These are phyloP conservation scores for Melipona quadrifasciata DNA, from an alignment of 1,140 invertebrate species.

Conservation along the genomic window DNA sequence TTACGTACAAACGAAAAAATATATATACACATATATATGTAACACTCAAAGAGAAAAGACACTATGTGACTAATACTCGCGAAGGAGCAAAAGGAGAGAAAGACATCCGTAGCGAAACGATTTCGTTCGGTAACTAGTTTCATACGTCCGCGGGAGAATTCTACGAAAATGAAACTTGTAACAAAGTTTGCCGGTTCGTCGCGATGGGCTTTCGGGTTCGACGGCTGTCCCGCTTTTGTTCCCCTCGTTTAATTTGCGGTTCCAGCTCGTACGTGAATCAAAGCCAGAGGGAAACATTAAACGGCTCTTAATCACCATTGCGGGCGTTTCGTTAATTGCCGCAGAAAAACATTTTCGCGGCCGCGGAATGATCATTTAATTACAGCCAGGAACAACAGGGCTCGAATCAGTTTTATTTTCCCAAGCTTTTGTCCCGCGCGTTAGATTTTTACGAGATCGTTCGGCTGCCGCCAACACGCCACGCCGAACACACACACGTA, in stretches of 20 bases:
- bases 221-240: background rate
- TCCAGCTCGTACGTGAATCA: background rate
- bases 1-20: no score
- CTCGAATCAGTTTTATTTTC: slow-evolving; percentile 1
- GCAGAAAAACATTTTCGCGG: slow-evolving; percentile 29
- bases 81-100: background rate
- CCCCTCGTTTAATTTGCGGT: slow-evolving; percentile 9
- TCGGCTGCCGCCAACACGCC: no score
- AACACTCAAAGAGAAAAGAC: no score
- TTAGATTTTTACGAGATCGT: background rate
- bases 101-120: background rate
- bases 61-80: background rate
- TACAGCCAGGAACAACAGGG: background rate
- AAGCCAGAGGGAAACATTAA: slow-evolving; percentile 13
- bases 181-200: background rate
- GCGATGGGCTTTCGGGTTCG: background rate
- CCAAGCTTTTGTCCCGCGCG: background rate
- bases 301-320: slow-evolving; percentile 35
- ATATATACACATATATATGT: no score
- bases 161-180: background rate
- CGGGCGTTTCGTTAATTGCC: slow-evolving; percentile 22
- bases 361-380: slow-evolving; percentile 40
- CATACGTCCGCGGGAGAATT: background rate
- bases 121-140: background rate
- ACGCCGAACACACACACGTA: background rate